These are phyloP conservation scores for Nibea albiflora DNA, from an alignment of 2,113 vertebrate genomes.

Conservation along the genomic window DNA sequence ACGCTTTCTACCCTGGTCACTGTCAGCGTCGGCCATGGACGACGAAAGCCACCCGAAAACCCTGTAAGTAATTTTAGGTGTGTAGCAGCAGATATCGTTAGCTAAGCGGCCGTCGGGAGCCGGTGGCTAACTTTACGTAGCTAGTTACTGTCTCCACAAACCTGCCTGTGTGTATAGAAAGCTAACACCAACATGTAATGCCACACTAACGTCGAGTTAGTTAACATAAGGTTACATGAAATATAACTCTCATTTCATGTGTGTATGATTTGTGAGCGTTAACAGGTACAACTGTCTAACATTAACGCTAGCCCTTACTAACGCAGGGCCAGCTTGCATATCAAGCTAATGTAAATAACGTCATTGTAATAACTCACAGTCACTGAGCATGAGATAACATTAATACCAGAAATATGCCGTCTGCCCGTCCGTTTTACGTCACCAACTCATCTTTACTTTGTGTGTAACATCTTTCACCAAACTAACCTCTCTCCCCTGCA, in stretches of 20 bases:
- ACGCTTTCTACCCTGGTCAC: conserved; percentile 13
- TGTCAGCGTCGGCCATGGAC: conserved; percentile 77
- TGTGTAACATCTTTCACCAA: too few species aligned
- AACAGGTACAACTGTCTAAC: not conserved
- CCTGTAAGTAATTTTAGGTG: conserved; percentile 76
- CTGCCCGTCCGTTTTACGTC: not conserved
- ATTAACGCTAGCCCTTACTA: not conserved
- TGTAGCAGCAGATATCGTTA: not conserved
- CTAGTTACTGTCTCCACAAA: conserved; percentile 12
- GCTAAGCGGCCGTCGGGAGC: conserved; percentile 24
- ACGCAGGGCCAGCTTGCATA: not conserved
- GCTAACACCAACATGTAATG: not conserved
- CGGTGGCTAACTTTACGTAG: conserved; percentile 50
- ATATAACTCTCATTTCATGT: too few species aligned
- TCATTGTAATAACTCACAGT: not conserved
- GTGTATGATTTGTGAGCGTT: not conserved
- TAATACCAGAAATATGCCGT: not conserved
- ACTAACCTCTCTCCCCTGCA: conserved; percentile 59
- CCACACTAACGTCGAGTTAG: rapidly evolving
- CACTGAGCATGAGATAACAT: not conserved
- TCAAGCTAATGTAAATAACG: conserved; percentile 23
- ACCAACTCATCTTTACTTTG: not conserved
- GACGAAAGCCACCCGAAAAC: conserved; percentile 85
- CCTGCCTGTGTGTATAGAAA: not conserved
- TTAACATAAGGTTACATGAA: not conserved